Conservation (phyloP, 2,113 vertebrate genomes). For the Pycnonotus jocosus region DNA sequence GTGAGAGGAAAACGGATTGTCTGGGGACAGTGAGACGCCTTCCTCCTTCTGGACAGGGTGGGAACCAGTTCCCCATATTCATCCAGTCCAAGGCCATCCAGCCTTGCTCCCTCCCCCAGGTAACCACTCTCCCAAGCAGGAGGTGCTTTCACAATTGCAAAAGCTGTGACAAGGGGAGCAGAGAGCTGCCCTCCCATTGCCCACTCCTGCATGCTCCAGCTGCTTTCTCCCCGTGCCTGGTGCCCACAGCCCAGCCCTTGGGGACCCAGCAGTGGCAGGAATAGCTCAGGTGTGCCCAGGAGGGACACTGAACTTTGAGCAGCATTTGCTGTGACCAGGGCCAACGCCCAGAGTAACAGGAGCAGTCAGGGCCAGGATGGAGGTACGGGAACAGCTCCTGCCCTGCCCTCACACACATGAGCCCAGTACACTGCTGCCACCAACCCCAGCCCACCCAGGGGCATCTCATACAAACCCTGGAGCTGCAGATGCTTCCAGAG, state of each 20-base stretch:
- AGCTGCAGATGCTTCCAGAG: neutral
- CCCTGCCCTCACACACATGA: neutral
- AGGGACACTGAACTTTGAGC: conserved; percentile 6
- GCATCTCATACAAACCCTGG: neutral
- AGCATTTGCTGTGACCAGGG: neutral
- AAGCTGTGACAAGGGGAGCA: fast-evolving
- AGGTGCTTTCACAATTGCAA: neutral
- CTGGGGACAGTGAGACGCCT: neutral
- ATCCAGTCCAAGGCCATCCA: neutral
- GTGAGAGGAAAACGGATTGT: fast-evolving
- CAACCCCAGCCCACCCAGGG: neutral
- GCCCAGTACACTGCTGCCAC: fast-evolving
- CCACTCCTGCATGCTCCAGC: fast-evolving
- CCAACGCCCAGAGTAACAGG: neutral
- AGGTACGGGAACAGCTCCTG: neutral
- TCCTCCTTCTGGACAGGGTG: neutral
- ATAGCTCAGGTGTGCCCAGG: neutral
- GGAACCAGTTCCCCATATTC: neutral
- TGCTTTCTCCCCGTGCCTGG: neutral
- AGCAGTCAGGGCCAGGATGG: neutral
- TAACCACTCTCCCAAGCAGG: neutral
- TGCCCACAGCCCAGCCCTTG: neutral
- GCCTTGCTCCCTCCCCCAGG: fast-evolving
- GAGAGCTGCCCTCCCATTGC: neutral
- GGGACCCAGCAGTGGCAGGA: neutral